Evolutionary conservation across 2,797 vertebrate species (phyloP).

Genomic region (Champsocephalus esox): DNA sequence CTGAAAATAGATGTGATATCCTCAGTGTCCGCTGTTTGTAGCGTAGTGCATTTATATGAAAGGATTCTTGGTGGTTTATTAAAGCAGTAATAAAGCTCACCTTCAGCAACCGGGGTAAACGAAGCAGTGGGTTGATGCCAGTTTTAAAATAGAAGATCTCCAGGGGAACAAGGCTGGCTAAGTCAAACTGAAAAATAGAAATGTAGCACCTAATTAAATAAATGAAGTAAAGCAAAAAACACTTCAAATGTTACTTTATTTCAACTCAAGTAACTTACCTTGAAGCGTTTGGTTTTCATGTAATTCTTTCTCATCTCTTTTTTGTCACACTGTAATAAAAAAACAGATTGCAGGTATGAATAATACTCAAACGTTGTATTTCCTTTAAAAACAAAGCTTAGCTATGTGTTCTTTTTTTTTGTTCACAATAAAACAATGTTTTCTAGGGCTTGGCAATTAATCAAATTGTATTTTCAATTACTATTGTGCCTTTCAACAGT

Average conservation of each 20-base stretch:
- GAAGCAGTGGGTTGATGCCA: conserved; percentile 92
- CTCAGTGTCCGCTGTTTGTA: background rate
- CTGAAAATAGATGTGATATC: background rate
- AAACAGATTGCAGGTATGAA: conserved; percentile 39
- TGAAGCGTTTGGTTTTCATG: conserved; percentile 90
- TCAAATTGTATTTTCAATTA: too few relatives aligned
- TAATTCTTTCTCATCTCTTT: conserved; percentile 95
- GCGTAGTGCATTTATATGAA: background rate
- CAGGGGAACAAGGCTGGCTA: conserved; percentile 91
- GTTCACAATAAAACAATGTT: background rate
- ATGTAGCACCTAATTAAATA: background rate
- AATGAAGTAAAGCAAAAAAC: background rate
- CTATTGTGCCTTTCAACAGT: too few relatives aligned
- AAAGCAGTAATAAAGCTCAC: conserved; percentile 72
- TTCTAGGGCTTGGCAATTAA: background rate
- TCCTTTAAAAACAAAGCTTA: background rate
- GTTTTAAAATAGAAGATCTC: conserved; percentile 94
- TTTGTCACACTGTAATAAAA: conserved; percentile 86
- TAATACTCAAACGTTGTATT: background rate
- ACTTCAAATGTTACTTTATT: background rate
- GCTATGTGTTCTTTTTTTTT: background rate
- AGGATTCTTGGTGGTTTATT: background rate
- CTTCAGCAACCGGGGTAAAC: conserved; percentile 94
- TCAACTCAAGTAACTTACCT: conserved; percentile 78
- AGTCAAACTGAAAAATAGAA: conserved; percentile 88